Base-by-base conservation (phyloP, 2,888 invertebrate genomes). In the Plemyria rubiginata region DNA sequence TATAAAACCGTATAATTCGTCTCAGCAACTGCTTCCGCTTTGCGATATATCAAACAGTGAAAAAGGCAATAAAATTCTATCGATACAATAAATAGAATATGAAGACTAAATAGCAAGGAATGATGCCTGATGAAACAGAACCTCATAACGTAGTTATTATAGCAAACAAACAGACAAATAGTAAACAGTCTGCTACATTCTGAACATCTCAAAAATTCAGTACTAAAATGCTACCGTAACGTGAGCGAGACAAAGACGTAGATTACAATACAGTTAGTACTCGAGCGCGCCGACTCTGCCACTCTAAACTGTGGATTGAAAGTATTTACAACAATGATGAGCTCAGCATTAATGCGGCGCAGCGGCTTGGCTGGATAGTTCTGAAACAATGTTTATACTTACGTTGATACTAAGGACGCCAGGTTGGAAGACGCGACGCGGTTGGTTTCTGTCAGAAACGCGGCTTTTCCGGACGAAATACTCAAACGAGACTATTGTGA, bases 401-500 rank as follows among this genome's bases (percentile, higher is more conserved):
- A 66, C 66, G 38, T 41, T 46, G 56, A 41, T 50, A 62, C 22
- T 54, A 45, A 43, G 62, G 62, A 54, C 60, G 61, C 60, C 62
- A 65, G 65, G 57, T 60, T 66, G 60, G 50, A 54, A 50, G 36
- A 40, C 66, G 62, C 62, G 68, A 52, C 40, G 62, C 60, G 51
- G 68, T 50, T 64, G 67, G 48, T 58, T 59, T 62, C 57, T 29
- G 68, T 60, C 40, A 66, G 49, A 56, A 62, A 57, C 46, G 45
- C 60, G 54, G 50, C 46, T 52, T 45, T 32, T 51, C 8, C 16
- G 40, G 28, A 50, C 43, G 12, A 48, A 52, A 55, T 55, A 56
- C 49, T 49, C 57, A 54, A 62, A 55, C 66, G 67, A 63, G 65
- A 48, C 66, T 64, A 71, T 70, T 75, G 71, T 60, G 63, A 65